Conservation (phyloP, 2,888 invertebrate species). For the Ecdyonurus torrentis region DNA sequence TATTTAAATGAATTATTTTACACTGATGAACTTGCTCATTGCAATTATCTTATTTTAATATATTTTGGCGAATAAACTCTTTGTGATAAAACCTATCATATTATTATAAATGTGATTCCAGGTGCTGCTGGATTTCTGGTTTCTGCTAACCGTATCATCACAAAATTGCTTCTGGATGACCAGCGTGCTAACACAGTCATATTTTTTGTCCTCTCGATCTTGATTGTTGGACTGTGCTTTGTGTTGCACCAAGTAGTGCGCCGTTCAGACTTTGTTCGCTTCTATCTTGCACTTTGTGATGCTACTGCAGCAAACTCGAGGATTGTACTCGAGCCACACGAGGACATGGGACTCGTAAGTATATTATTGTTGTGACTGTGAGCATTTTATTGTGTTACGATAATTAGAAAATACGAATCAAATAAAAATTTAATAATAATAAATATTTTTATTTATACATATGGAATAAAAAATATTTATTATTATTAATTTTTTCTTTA, state of each 20-base stretch:
- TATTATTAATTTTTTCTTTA: slow-evolving; percentile 6
- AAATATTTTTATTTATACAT: too few relatives aligned
- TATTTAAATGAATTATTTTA: too few relatives aligned
- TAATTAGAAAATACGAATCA: too few relatives aligned
- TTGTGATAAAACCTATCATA: background rate
- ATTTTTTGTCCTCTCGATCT: slow-evolving; percentile 68
- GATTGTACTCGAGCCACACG: slow-evolving; percentile 63
- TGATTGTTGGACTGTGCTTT: slow-evolving; percentile 59
- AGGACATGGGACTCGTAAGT: slow-evolving; percentile 62
- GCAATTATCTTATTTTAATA: background rate
- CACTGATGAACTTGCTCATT: background rate
- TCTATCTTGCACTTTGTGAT: slow-evolving; percentile 55
- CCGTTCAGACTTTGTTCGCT: slow-evolving; percentile 64
- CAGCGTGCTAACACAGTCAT: slow-evolving; percentile 68
- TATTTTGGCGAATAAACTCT: background rate
- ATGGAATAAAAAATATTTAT: slow-evolving; percentile 9
- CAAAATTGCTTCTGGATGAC: slow-evolving; percentile 59
- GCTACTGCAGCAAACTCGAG: background rate
- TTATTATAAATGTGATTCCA: too few relatives aligned
- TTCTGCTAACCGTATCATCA: slow-evolving; percentile 66
- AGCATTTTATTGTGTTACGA: too few relatives aligned
- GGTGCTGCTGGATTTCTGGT: slow-evolving; percentile 78
- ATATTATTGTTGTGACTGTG: too few relatives aligned
- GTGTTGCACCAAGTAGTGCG: slow-evolving; percentile 60
- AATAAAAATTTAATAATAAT: too few relatives aligned